These are phyloP conservation scores for Procapra przewalskii DNA, from an alignment of 2,113 vertebrate species.

Conservation along the genomic window DNA sequence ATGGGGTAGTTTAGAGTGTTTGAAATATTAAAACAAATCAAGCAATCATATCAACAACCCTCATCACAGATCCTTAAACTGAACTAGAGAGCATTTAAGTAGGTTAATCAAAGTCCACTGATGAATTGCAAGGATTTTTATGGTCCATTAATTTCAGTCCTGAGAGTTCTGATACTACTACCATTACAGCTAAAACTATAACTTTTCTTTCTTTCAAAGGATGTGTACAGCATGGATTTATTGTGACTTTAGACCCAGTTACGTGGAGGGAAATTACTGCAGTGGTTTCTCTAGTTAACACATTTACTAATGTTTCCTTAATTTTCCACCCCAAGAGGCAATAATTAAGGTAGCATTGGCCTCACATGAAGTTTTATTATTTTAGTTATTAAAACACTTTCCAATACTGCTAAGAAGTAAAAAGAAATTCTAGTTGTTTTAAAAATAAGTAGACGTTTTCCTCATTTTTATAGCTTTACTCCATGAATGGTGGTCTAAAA, in stretches of 20 bases:
- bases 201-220: background rate
- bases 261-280: background rate
- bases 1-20: background rate
- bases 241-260: slow-evolving; percentile 11
- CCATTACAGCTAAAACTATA: background rate
- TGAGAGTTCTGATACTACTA: background rate
- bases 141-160: background rate
- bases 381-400: slow-evolving; percentile 66
- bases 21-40: background rate
- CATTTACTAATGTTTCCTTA: slow-evolving; percentile 21
- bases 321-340: slow-evolving; percentile 42
- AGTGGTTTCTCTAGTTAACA: slow-evolving; percentile 56
- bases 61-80: background rate
- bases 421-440: slow-evolving; percentile 19
- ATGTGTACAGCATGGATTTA: background rate
- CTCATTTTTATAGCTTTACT: slow-evolving; percentile 31
- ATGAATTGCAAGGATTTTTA: background rate
- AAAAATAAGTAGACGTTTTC: background rate
- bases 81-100: background rate
- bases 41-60: background rate
- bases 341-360: slow-evolving; percentile 49
- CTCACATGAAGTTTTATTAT: slow-evolving; percentile 57
- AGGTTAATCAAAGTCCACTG: background rate
- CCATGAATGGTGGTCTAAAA: background rate
- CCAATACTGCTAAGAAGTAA: slow-evolving; percentile 28